phyloP scores from a whole-genome alignment of 2,113 vertebrate genomes.

The Saccopteryx leptura region DNA sequence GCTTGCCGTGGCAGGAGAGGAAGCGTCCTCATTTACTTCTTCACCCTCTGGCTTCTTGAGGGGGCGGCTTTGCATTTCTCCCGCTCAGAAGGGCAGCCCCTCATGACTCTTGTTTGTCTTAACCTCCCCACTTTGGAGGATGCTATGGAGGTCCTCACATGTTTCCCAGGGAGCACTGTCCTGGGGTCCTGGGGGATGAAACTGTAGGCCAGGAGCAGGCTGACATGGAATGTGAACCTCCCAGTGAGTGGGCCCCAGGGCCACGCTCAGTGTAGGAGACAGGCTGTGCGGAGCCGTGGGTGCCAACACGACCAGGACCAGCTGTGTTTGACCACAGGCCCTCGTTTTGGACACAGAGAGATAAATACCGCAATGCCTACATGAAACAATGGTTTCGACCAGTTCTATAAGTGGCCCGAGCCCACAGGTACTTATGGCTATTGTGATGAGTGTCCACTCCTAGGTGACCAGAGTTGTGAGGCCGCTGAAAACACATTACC shows the following conservation, averaged over 20 bases:
- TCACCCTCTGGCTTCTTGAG: not conserved
- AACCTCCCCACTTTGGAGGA: too few species aligned
- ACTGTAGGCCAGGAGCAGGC: not conserved
- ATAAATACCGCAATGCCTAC: fast-evolving
- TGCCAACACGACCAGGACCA: fast-evolving
- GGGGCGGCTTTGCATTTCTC: not conserved
- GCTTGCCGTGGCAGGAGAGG: fast-evolving
- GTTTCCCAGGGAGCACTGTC: fast-evolving
- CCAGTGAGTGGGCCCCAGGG: not conserved
- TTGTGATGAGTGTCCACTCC: fast-evolving
- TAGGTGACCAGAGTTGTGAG: not conserved
- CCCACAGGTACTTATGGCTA: fast-evolving
- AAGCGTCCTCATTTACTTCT: fast-evolving
- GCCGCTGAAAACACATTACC: fast-evolving
- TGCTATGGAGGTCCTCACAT: fast-evolving
- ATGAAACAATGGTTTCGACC: fast-evolving
- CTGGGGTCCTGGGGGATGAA: not conserved
- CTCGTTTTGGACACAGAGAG: not conserved
- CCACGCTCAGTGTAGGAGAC: fast-evolving
- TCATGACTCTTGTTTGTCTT: not conserved
- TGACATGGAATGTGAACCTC: fast-evolving
- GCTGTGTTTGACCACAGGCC: not conserved
- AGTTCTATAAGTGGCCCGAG: fast-evolving
- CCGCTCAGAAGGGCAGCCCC: not conserved
- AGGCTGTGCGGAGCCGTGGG: fast-evolving